Conservation (phyloP, 2,113 vertebrate species). For the Chaetops frenatus region DNA sequence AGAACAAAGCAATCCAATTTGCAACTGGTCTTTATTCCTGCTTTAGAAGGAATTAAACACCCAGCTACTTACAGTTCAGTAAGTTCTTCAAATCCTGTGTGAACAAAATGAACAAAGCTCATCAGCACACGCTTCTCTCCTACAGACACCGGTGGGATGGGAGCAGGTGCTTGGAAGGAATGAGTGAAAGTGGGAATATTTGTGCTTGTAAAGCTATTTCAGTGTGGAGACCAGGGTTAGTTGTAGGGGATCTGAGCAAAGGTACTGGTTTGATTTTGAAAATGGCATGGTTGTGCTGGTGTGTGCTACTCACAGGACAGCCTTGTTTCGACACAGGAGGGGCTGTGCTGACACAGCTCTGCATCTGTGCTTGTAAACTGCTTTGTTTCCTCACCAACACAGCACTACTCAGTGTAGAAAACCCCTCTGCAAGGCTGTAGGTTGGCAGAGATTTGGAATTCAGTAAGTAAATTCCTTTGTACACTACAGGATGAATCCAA, state of each 20-base stretch:
- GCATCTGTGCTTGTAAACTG: background rate
- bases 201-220: background rate
- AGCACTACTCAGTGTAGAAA: background rate
- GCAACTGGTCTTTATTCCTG: background rate
- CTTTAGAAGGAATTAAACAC: background rate
- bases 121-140: background rate
- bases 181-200: background rate
- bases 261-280: background rate
- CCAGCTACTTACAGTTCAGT: background rate
- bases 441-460: background rate
- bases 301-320: background rate
- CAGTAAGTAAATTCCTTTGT: background rate
- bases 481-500: background rate
- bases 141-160: background rate
- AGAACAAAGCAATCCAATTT: slow-evolving; percentile 19
- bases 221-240: background rate
- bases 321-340: background rate
- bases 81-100: background rate
- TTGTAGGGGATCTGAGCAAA: background rate
- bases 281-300: background rate
- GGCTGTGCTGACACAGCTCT: background rate
- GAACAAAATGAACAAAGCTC: background rate
- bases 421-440: background rate
- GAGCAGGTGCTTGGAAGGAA: background rate
- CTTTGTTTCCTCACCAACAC: background rate